phyloP scores from a whole-genome alignment of 2,797 vertebrate species.

The Poeciliopsis turneri region DNA sequence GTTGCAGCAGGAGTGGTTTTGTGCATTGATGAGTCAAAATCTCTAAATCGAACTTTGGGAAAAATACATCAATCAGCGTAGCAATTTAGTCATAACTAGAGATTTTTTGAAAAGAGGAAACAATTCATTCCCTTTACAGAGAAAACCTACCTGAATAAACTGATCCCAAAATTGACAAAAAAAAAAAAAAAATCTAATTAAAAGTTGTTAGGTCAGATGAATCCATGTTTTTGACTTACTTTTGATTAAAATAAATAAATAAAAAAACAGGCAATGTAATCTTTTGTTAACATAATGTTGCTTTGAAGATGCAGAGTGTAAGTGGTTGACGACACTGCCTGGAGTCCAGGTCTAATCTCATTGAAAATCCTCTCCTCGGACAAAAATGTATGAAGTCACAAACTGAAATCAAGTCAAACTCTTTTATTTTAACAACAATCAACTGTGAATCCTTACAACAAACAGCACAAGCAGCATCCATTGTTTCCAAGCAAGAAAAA shows the following conservation, averaged over 20 bases:
- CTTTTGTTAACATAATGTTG: background rate
- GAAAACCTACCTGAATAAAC: background rate
- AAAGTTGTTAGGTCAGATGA: background rate
- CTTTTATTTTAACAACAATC: background rate
- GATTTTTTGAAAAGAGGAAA: background rate
- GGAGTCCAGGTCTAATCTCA: background rate
- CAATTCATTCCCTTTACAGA: background rate
- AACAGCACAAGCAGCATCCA: background rate
- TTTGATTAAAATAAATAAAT: background rate
- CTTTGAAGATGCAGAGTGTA: background rate
- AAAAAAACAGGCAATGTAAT: background rate
- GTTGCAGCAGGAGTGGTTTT: background rate
- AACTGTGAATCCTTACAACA: background rate
- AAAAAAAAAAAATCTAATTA: background rate
- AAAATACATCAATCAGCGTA: background rate
- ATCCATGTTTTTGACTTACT: background rate
- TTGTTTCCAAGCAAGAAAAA: background rate
- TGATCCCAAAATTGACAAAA: background rate
- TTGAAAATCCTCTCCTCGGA: background rate
- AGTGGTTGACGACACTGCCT: conserved; percentile 2
- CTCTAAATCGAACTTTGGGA: background rate
- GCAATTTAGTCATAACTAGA: background rate
- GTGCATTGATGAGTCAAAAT: background rate
- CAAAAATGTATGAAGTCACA: background rate
- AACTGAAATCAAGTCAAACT: background rate